phyloP scores from a whole-genome alignment of 2,888 invertebrate genomes.

The Thymelicus acteon region DNA sequence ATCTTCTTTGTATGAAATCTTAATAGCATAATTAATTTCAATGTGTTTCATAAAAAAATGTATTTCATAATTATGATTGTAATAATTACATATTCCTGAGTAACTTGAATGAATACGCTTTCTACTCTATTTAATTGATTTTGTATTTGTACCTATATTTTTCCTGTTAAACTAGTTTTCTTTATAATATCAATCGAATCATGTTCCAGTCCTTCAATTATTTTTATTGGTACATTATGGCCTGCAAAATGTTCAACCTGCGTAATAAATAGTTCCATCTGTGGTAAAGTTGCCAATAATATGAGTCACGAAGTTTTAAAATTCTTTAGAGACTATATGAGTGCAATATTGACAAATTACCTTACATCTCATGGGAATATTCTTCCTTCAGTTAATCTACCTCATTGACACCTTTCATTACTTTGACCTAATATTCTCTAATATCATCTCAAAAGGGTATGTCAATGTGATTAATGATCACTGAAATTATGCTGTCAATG shows the following conservation, averaged over 20 bases:
- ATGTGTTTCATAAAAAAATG: too few relatives aligned
- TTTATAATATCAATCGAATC: too few relatives aligned
- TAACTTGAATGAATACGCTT: too few relatives aligned
- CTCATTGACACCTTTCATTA: slow-evolving; percentile 11
- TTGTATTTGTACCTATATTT: too few relatives aligned
- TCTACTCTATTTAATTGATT: too few relatives aligned
- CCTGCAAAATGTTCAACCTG: background rate
- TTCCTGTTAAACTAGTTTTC: too few relatives aligned
- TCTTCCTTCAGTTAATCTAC: slow-evolving; percentile 5
- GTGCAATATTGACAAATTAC: slow-evolving; percentile 20
- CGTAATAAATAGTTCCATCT: slow-evolving; percentile 18
- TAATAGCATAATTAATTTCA: too few relatives aligned
- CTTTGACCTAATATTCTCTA: slow-evolving; percentile 11
- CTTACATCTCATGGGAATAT: slow-evolving; percentile 27
- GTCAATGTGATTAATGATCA: slow-evolving; percentile 4
- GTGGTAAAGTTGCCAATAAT: slow-evolving; percentile 8
- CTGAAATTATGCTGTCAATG: background rate
- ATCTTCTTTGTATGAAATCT: too few relatives aligned
- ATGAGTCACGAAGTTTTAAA: background rate
- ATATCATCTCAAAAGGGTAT: slow-evolving; percentile 14
- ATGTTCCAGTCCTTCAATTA: too few relatives aligned
- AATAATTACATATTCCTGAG: too few relatives aligned
- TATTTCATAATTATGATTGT: too few relatives aligned
- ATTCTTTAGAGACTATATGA: slow-evolving; percentile 5
- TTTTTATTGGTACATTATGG: too few relatives aligned